These are phyloP conservation scores for Zosterops pallidus DNA, from an alignment of 2,113 vertebrate genomes.

Conservation along the genomic window DNA sequence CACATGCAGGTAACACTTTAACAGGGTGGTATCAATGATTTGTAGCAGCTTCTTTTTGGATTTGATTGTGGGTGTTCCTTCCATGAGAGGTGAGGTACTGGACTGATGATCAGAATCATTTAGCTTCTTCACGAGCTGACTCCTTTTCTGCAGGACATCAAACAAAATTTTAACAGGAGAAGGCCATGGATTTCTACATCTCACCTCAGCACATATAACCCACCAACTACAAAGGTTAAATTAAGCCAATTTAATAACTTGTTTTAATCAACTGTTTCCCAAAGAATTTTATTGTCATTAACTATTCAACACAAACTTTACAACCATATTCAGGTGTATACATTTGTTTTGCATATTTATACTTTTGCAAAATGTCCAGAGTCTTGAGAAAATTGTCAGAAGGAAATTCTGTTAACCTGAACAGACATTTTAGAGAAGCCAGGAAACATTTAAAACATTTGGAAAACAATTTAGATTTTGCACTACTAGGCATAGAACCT, in stretches of 20 bases:
- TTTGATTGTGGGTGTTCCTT: constrained; percentile 96
- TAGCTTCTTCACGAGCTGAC: constrained; percentile 93
- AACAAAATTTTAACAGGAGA: not conserved
- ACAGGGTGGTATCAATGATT: constrained; percentile 95
- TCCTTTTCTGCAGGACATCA: constrained; percentile 85
- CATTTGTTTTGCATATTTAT: not conserved
- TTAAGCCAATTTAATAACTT: not conserved
- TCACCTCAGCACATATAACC: not conserved
- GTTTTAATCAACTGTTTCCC: not conserved
- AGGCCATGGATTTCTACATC: not conserved
- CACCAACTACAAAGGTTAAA: not conserved
- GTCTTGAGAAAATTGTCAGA: not conserved
- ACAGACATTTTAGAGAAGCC: not conserved
- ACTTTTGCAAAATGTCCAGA: not conserved
- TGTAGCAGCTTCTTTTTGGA: constrained; percentile 96
- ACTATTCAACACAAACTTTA: not conserved
- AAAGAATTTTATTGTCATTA: not conserved
- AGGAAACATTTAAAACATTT: not conserved
- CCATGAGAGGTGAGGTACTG: constrained; percentile 92
- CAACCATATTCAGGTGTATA: not conserved
- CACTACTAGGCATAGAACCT: not conserved
- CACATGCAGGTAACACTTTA: constrained; percentile 97
- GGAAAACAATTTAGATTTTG: not conserved
- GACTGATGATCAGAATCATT: constrained; percentile 93
- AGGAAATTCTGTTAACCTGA: not conserved